Percentiles rank a stretch among this genome's conserved stretches.
These are phyloP conservation scores for Polyboroides typus DNA, from an alignment of 2,797 vertebrate species.

Conservation along the genomic window DNA sequence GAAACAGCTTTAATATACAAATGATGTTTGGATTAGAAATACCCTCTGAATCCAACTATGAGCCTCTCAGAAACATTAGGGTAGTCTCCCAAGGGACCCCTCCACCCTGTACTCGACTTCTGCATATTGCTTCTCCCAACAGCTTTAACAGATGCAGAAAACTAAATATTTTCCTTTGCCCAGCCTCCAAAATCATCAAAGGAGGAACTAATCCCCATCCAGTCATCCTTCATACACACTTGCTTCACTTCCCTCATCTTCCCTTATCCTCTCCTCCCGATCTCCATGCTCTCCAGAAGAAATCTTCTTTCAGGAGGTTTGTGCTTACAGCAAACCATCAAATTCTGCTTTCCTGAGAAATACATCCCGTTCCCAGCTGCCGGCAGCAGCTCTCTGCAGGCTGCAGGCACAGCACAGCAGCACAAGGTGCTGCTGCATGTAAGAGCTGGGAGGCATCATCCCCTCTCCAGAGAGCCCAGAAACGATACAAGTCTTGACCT, in stretches of 20 bases:
- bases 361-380: not conserved
- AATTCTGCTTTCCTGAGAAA: not conserved
- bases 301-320: not conserved
- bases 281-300: not conserved
- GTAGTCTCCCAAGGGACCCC: not conserved
- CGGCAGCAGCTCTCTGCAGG: not conserved
- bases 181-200: not conserved
- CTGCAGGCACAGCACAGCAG: not conserved
- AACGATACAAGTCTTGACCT: not conserved
- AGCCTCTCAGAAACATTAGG: not conserved
- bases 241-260: not conserved
- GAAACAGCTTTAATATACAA: conserved; percentile 9
- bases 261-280: not conserved
- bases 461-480: not conserved
- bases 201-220: not conserved
- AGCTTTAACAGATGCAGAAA: not conserved
- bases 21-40: not conserved
- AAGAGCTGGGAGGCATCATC: not conserved
- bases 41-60: not conserved
- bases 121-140: not conserved
- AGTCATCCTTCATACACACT: not conserved
- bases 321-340: not conserved
- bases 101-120: not conserved
- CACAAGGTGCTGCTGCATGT: not conserved
- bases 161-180: not conserved